Evolutionary conservation across 2,888 invertebrate species (phyloP).

Genomic region (Axea sp.): DNA sequence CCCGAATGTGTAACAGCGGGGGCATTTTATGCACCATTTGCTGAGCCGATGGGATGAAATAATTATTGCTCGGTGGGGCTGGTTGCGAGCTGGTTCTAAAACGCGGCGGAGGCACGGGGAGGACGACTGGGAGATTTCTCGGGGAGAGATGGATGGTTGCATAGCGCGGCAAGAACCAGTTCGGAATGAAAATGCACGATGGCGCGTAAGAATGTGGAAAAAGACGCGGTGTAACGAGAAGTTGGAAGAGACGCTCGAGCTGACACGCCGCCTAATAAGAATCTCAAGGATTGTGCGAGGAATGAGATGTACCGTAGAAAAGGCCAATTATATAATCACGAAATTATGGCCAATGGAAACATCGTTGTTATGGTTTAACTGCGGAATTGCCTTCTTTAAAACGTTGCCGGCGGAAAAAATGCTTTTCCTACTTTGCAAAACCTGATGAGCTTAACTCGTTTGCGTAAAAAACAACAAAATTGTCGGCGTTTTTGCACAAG

Average conservation of each 20-base stretch:
- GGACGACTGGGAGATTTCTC: constrained; percentile 9
- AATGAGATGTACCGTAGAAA: constrained; percentile 40
- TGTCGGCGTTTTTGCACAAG: no score
- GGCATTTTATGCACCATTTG: constrained; percentile 47
- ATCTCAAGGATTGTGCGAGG: constrained; percentile 16
- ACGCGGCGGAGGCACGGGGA: no score
- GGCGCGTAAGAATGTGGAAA: constrained; percentile 52
- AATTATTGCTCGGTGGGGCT: constrained; percentile 14
- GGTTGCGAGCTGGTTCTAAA: not conserved
- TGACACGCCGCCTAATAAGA: constrained; percentile 30
- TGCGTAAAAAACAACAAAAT: no score
- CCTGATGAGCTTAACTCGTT: no score
- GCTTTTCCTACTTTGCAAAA: no score
- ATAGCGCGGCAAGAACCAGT: constrained; percentile 37
- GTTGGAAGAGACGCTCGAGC: constrained; percentile 8
- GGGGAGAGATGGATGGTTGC: constrained; percentile 22
- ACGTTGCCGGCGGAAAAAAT: not conserved
- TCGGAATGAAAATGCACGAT: constrained; percentile 49
- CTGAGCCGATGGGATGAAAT: constrained; percentile 14
- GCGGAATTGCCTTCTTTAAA: not conserved
- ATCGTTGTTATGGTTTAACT: not conserved
- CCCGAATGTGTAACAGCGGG: constrained; percentile 6
- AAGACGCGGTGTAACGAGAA: constrained; percentile 27
- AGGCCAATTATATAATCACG: constrained; percentile 33
- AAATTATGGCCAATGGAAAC: constrained; percentile 6